These are phyloP conservation scores for Corythoichthys haematopterus DNA, from an alignment of 2,113 vertebrate genomes.

Conservation along the genomic window DNA sequence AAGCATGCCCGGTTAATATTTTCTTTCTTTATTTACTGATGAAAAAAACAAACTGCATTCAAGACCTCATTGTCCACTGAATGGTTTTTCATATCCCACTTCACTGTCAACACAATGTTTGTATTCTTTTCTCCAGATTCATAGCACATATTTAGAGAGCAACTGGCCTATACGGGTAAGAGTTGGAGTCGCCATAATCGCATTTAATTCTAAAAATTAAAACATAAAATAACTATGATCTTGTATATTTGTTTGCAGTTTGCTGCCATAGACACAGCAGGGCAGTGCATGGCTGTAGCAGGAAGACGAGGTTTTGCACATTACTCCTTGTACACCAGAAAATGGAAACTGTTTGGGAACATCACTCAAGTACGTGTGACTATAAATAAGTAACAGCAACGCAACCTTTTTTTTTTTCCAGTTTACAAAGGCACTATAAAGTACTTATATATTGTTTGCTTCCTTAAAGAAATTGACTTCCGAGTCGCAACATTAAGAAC, in stretches of 20 bases:
- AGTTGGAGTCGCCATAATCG: not conserved
- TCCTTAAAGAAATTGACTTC: no score
- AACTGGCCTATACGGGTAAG: conserved; percentile 96
- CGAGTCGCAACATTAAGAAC: no score
- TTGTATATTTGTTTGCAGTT: conserved; percentile 69
- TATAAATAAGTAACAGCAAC: not conserved
- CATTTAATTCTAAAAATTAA: not conserved
- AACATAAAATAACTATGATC: not conserved
- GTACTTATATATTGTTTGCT: not conserved
- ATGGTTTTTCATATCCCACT: not conserved
- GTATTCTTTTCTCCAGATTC: conserved; percentile 76
- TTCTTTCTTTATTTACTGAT: not conserved
- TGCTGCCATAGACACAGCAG: conserved; percentile 91
- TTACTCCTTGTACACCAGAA: conserved; percentile 93
- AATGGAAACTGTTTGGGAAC: conserved; percentile 98
- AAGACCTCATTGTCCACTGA: no score
- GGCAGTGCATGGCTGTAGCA: conserved; percentile 92
- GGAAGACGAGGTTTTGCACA: conserved; percentile 96
- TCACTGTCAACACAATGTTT: not conserved
- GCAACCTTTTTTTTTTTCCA: not conserved
- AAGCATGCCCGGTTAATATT: conserved; percentile 9
- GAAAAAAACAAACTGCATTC: no score
- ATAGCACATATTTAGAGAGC: conserved; percentile 95
- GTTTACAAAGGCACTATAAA: not conserved
- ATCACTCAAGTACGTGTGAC: conserved; percentile 84